Evolutionary conservation across 2,888 invertebrate genomes (phyloP), one percentile per base, ranked within the genome.

Genomic region (Drosophila affinis): DNA sequence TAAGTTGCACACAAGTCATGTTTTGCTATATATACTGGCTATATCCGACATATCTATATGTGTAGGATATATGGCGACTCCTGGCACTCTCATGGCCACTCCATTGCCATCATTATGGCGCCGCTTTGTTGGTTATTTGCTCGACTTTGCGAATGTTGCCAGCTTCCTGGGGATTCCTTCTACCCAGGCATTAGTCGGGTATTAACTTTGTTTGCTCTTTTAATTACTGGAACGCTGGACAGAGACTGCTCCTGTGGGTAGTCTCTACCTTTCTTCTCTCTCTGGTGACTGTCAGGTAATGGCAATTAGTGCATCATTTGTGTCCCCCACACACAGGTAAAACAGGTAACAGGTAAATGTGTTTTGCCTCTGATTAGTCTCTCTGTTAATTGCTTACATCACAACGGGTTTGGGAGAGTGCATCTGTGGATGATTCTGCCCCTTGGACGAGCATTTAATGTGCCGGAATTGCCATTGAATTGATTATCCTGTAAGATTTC

Each of bases 311-410:
- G 65, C 54, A 62, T 68, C 80, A 72, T 77, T 79, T 85, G 84
- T 72, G 78, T 57, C 61, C 12, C 34, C 1, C 39, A 39, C 14
- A 39, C 58, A 32, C 32, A 10, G 7, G 7, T 6, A 6, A 27
- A 27, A 27, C 32, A 10, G 10, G 29, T 29, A 9, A 58, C 75
- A 78, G 65, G 69, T 58, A 70, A 78, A 75, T 72, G 73, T 68
- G 70, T 56, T 68, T 85, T 77, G 77, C 75, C 63, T 79, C 75
- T 85, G 80, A 86, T 81, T 82, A 86, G 78, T 59, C 83, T 21
- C 21, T 55, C 80, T 62, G 80, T 68, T 81, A 85, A 86, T 85
- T 81, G 86, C 81, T 70, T 64, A 62, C 57, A 72, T 58, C 67
- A 62, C 75, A 45, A 49, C 18, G 56, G 44, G 55, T 59, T 45